phyloP scores from a whole-genome alignment of 2,113 vertebrate genomes.

The Percina caprodes region DNA sequence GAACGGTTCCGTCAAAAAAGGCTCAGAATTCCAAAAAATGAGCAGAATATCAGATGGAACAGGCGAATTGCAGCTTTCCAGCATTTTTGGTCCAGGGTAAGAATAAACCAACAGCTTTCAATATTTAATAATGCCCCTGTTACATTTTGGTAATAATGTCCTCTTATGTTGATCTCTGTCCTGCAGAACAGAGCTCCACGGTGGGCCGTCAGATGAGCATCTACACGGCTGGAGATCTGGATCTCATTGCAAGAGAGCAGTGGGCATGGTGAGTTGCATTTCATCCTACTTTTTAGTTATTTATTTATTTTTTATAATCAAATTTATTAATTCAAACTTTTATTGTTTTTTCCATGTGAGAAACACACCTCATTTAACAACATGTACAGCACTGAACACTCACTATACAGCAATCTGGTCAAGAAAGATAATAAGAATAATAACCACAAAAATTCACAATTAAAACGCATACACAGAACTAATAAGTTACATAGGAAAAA shows the following conservation, averaged over 20 bases:
- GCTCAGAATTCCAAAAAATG: conserved; percentile 51
- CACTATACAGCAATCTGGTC: no score
- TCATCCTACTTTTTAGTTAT: neutral
- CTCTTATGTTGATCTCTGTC: neutral
- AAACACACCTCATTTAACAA: no score
- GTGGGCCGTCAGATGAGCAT: conserved; percentile 69
- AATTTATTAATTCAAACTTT: no score
- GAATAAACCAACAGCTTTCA: conserved; percentile 8
- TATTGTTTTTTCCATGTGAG: no score
- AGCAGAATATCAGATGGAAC: conserved; percentile 77
- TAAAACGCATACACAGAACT: neutral
- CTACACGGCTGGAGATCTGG: conserved; percentile 67
- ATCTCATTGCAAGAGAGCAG: conserved; percentile 72
- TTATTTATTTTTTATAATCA: no score
- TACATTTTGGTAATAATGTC: neutral
- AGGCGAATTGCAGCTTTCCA: conserved; percentile 75
- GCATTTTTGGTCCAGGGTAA: conserved; percentile 78
- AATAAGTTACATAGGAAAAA: no score
- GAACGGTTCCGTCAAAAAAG: conserved; percentile 61
- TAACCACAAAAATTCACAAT: no score
- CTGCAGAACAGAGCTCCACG: conserved; percentile 62
- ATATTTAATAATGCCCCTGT: neutral
- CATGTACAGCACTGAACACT: no score
- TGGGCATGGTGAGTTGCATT: conserved; percentile 63
- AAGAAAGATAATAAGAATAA: no score